These are phyloP conservation scores for Microtus oregoni DNA, from an alignment of 2,113 vertebrate genomes.

Conservation along the genomic window DNA sequence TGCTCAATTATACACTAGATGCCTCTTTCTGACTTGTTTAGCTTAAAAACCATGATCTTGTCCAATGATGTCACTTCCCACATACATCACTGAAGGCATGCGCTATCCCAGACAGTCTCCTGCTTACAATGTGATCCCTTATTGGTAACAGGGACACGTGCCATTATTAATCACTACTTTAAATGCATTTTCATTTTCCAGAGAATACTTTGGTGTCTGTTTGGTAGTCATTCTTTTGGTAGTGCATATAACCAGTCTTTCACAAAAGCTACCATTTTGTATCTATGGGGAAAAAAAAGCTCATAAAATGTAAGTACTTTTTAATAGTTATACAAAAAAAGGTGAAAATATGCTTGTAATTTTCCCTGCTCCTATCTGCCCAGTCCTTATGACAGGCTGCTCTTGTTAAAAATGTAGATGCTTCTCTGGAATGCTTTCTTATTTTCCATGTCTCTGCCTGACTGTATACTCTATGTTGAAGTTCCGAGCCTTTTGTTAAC, in stretches of 20 bases:
- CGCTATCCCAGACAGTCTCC: neutral
- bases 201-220: neutral
- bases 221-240: neutral
- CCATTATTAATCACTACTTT: neutral
- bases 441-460: neutral
- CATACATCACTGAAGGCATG: neutral
- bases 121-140: neutral
- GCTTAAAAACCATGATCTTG: neutral
- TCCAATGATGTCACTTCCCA: neutral
- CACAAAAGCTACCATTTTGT: neutral
- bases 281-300: constrained; percentile 7
- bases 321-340: constrained; percentile 36
- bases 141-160: neutral
- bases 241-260: neutral
- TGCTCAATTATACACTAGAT: neutral
- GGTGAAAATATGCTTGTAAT: constrained; percentile 50
- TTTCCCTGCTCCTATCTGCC: neutral
- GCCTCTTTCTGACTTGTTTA: neutral
- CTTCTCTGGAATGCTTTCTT: constrained; percentile 1
- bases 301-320: constrained; percentile 38
- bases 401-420: constrained; percentile 27
- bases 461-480: neutral
- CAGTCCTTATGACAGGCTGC: neutral
- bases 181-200: neutral
- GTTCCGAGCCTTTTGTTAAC: neutral